Base-by-base conservation (phyloP, 2,113 vertebrate genomes). In the Hymenochirus boettgeri region DNA sequence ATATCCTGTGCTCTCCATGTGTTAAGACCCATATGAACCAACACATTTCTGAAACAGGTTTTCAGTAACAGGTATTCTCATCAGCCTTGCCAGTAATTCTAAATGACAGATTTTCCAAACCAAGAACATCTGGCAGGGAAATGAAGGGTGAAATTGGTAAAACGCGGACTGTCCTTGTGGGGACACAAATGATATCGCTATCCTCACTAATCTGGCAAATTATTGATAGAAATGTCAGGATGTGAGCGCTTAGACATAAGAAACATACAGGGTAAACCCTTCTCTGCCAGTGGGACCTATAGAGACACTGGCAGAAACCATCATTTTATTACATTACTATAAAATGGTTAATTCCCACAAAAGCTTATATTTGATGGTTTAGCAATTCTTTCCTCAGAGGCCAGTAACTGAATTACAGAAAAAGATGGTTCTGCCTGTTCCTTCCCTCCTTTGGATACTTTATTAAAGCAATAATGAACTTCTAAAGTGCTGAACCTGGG, bases 71-170 rank as follows among this genome's bases (percentile, higher is more conserved):
- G 65, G 65, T 60, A 69, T 21, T 42, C 26, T 46, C 24, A 53
- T 17, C 19, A 46, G 39, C 6, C 29, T 12, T 39, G 51, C 37
- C 57, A 45, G 57, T 59, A 27, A 67, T 67, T 59, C 47, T 60
- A 60, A 60, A 19, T 69, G 65, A 69, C 65, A 69, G 23, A 26
- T 15, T 39, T 60, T 60, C 24, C 17, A 53, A 60, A 48, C 46
- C 26, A 42, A 51, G 57, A 69, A 69, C 56, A 69, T 69, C 65
- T 69, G 65, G 47, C 57, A 53, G 47, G 19, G 65, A 69, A 69
- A 60, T 60, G 65, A 69, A 69, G 56, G 65, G 60, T 69, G 65
- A 69, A 69, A 69, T 60, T 69, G 65, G 57, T 33, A 69, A 60
- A 52, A 35, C 53, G 47, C 35, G 45, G 52, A 50, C 47, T 69